Percentiles rank a stretch among this genome's conserved stretches.
Evolutionary conservation across 2,888 invertebrate species (phyloP).

Genomic region (Therioaphis trifolii): DNA sequence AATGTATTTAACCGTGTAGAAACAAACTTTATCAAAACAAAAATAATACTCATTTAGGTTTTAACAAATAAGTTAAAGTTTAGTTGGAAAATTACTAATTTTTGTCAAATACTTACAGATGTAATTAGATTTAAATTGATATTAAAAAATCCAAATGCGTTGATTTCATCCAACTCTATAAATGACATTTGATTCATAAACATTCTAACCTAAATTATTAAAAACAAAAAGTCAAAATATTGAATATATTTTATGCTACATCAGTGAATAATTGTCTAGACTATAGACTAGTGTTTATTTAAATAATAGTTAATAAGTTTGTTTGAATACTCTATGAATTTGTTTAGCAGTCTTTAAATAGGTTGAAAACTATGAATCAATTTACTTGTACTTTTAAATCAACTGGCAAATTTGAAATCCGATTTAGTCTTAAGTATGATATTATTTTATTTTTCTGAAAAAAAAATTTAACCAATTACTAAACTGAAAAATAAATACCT

Average conservation of each 20-base stretch:
- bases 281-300: no score
- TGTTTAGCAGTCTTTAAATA: no score
- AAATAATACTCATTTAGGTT: no score
- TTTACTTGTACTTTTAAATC: conserved; percentile 18
- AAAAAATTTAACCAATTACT: background rate
- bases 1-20: background rate
- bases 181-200: conserved; percentile 20
- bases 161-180: background rate
- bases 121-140: background rate
- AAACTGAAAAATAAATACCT: no score
- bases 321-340: no score
- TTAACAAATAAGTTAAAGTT: background rate
- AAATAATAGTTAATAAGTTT: no score
- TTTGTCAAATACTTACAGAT: background rate
- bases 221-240: background rate
- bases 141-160: background rate
- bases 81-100: background rate
- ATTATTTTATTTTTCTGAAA: conserved; percentile 29
- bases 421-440: background rate
- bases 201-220: background rate
- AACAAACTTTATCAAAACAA: background rate
- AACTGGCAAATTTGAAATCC: conserved; percentile 10
- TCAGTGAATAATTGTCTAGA: no score
- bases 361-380: background rate
- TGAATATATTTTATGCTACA: no score